Base-by-base conservation (phyloP, 1,140 invertebrate species). In the Bombus vancouverensis region DNA sequence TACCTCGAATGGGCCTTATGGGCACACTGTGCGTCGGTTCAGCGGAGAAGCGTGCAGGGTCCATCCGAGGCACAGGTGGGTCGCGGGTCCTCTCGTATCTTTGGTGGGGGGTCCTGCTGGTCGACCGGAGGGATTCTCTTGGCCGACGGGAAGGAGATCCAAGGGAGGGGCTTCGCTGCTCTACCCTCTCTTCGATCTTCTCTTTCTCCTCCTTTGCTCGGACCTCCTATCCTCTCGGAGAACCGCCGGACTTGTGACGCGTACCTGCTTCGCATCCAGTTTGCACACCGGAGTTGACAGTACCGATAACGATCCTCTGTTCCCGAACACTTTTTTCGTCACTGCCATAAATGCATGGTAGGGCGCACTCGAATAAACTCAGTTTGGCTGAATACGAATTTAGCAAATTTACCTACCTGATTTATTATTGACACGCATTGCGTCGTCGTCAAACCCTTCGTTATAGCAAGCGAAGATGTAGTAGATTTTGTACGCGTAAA, bases 61-160 rank as follows among this genome's bases (percentile, higher is more conserved):
- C 93, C 93, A 94, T 92, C 89, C 91, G 90, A 86, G 88, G 92
- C 88, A 93, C 94, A 94, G 94, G 94, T 95, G 93, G 91, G 92
- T 89, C 87, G 89, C 76, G 90, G 90, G 92, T 91, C 92, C 92
- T 89, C 87, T 83, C 89, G 73, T 83, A 44, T 2, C 59, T 77
- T 72, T 90, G 92, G 93, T 92, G 93, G 93, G 91, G 89, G 85
- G 87, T 89, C 87, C 74, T 87, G 81, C 76, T 78, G 86, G 85
- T 87, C 87, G 86, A 78, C 72, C 86, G 83, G 81, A 81, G 89
- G 73, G 88, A 91, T 88, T 70, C 83, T 75, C 74, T 76, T 57
- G 47, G 44, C 1, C 66, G n/a, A 15, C 42, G 39, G 57, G 81
- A 82, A 83, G 87, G 89, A 90, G 85, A 80, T 37, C 74, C 76